Conservation (phyloP, 2,113 vertebrate species). For the Saguinus midas region DNA sequence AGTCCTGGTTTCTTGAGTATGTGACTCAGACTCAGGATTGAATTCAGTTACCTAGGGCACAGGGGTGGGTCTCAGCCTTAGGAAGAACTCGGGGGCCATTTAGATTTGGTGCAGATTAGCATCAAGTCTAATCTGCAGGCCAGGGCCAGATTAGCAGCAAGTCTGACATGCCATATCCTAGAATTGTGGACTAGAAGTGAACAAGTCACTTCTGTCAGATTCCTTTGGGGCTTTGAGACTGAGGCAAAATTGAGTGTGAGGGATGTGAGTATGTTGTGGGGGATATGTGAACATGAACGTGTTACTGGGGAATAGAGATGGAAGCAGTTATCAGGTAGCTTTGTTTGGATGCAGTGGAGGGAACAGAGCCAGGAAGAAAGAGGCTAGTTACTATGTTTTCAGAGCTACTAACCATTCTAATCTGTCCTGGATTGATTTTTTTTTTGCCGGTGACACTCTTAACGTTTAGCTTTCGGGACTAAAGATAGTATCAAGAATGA, state of each 20-base stretch:
- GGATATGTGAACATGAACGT: neutral
- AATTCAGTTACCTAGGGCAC: neutral
- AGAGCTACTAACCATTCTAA: neutral
- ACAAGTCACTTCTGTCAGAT: neutral
- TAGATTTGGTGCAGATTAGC: neutral
- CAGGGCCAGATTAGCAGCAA: neutral
- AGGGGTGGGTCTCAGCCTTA: neutral
- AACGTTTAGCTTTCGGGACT: neutral
- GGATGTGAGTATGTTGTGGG: neutral
- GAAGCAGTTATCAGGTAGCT: neutral
- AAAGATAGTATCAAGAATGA: neutral
- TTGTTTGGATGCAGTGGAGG: neutral
- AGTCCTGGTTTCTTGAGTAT: neutral
- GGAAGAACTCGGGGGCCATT: neutral
- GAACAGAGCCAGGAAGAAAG: neutral
- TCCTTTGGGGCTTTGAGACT: neutral
- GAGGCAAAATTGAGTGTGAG: neutral
- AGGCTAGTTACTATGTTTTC: neutral
- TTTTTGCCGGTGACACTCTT: neutral
- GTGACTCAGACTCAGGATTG: neutral
- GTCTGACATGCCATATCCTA: neutral
- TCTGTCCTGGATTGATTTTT: neutral
- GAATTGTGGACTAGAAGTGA: neutral
- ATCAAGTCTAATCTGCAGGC: neutral
- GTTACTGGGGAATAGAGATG: neutral